Percentiles rank a stretch among this genome's conserved stretches.
phyloP scores from a whole-genome alignment of 1,140 invertebrate species.

The Sycophila sp. region DNA sequence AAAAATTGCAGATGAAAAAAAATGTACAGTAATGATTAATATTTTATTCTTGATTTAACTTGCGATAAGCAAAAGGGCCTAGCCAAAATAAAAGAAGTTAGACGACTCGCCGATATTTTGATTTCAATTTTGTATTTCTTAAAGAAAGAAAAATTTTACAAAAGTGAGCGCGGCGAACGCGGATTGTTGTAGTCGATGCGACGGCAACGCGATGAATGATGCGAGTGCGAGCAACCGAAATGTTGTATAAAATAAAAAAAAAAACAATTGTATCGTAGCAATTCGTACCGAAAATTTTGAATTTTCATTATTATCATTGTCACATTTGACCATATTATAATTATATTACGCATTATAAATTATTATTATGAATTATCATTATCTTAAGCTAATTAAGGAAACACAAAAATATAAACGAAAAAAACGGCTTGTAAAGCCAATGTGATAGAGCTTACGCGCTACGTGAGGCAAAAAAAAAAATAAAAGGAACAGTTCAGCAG shows the following conservation, averaged over 20 bases:
- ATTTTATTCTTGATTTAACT: slow-evolving; percentile 26
- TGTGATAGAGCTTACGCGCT: slow-evolving; percentile 67
- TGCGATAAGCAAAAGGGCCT: slow-evolving; percentile 38
- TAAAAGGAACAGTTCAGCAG: slow-evolving; percentile 39
- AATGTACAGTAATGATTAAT: slow-evolving; percentile 32
- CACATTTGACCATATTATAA: slow-evolving; percentile 46
- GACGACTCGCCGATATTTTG: slow-evolving; percentile 20
- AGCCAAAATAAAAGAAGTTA: slow-evolving; percentile 36
- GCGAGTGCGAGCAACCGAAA: slow-evolving; percentile 30
- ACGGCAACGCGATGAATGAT: slow-evolving; percentile 22
- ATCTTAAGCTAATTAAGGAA: slow-evolving; percentile 21
- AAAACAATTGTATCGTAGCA: slow-evolving; percentile 29
- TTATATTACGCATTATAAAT: slow-evolving; percentile 51
- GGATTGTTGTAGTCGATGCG: slow-evolving; percentile 30
- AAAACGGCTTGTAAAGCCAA: slow-evolving; percentile 65
- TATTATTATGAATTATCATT: slow-evolving; percentile 48
- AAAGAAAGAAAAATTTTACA: slow-evolving; percentile 18
- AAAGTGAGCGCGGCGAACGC: neutral
- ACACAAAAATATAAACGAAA: slow-evolving; percentile 46
- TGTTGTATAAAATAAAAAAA: slow-evolving; percentile 29
- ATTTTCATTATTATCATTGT: slow-evolving; percentile 48
- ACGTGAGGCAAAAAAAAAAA: slow-evolving; percentile 48
- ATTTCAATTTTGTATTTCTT: slow-evolving; percentile 35
- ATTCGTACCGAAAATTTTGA: slow-evolving; percentile 37
- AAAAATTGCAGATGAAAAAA: slow-evolving; percentile 19